These are phyloP conservation scores for Ruditapes philippinarum DNA, from an alignment of 1,140 invertebrate genomes.

Conservation along the genomic window DNA sequence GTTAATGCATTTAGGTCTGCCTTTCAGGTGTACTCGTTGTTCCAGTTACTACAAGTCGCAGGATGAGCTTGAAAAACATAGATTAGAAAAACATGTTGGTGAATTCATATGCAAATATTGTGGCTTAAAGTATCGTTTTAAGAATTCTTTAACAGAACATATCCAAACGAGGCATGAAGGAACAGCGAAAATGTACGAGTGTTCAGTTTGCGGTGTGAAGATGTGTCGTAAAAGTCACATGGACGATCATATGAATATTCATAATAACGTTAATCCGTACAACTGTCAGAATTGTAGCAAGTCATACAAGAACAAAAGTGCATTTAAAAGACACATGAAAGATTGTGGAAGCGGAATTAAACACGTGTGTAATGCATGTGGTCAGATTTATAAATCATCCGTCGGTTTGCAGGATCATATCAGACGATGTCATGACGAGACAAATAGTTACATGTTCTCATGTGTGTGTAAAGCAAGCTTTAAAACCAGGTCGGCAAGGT, in stretches of 20 bases:
- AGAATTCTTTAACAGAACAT: constrained; percentile 27
- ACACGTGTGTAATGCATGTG: constrained; percentile 1
- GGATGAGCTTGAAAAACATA: constrained; percentile 15
- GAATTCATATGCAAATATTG: constrained; percentile 32
- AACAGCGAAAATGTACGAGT: constrained; percentile 23
- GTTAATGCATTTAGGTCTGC: background rate
- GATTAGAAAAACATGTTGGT: background rate
- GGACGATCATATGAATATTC: constrained; percentile 32
- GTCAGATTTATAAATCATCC: background rate
- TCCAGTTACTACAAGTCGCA: constrained; percentile 6
- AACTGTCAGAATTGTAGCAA: background rate
- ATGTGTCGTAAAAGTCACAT: constrained; percentile 25
- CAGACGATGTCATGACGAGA: constrained; percentile 8
- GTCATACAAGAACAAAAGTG: constrained; percentile 26
- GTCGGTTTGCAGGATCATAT: constrained; percentile 1
- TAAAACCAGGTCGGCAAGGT: constrained; percentile 19
- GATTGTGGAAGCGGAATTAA: background rate
- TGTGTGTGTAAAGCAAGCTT: constrained; percentile 1
- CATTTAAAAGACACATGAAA: constrained; percentile 35
- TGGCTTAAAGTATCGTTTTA: constrained; percentile 17
- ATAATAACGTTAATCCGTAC: constrained; percentile 31
- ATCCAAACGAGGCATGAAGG: constrained; percentile 33
- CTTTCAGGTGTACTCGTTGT: constrained; percentile 23
- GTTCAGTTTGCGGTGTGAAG: background rate
- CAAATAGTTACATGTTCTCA: background rate